Evolutionary conservation across 2,113 vertebrate species (phyloP).

Genomic region (Cynocephalus volans): DNA sequence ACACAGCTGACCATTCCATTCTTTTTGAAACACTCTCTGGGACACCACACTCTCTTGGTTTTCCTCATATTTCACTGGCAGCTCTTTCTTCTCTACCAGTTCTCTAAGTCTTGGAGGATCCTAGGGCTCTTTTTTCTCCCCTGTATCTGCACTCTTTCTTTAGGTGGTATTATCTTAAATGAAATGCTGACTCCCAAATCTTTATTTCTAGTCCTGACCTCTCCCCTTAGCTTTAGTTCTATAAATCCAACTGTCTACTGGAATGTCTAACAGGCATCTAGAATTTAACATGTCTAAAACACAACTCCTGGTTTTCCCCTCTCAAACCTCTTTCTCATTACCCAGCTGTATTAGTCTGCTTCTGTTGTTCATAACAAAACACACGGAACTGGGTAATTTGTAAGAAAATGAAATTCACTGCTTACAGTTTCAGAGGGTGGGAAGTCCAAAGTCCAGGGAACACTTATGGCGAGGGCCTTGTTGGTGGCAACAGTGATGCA

Average conservation of each 20-base stretch:
- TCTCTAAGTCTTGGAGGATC: neutral
- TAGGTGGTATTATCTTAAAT: neutral
- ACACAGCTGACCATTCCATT: neutral
- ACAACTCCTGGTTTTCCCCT: conserved; percentile 10
- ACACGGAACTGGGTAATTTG: too few relatives aligned
- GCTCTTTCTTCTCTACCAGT: neutral
- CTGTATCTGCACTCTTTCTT: neutral
- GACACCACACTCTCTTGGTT: neutral
- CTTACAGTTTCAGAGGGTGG: too few relatives aligned
- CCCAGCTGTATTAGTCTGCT: too few relatives aligned
- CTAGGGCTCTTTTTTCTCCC: neutral
- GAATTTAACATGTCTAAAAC: conserved; percentile 8
- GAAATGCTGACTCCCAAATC: conserved; percentile 2
- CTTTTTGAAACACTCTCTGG: neutral
- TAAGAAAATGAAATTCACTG: too few relatives aligned
- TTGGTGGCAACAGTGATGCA: too few relatives aligned
- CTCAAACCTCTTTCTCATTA: neutral
- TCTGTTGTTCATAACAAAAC: too few relatives aligned
- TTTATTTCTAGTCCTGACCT: neutral
- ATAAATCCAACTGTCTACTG: neutral
- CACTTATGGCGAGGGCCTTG: too few relatives aligned
- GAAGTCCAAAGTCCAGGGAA: too few relatives aligned
- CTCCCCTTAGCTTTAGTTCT: conserved; percentile 4
- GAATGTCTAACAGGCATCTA: neutral
- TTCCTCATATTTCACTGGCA: neutral